These are phyloP conservation scores for Chaitophorus viminalis DNA, from an alignment of 2,888 invertebrate genomes.

Conservation along the genomic window DNA sequence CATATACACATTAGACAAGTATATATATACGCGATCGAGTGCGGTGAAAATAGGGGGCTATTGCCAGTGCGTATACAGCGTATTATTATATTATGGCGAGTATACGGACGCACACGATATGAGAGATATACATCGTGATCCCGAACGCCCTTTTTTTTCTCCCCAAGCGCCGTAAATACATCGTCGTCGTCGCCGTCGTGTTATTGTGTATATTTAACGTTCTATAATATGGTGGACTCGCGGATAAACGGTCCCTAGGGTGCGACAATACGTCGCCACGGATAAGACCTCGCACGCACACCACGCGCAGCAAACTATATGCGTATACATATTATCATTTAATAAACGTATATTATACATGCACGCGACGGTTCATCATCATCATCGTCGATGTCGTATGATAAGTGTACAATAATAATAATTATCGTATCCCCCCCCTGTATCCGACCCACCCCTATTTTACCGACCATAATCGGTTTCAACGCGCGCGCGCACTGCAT, in stretches of 20 bases:
- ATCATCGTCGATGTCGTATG: constrained; percentile 31
- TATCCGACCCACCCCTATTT: no score
- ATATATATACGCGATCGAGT: neutral
- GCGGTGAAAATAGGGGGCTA: neutral
- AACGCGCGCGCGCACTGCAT: neutral
- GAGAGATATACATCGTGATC: constrained; percentile 23
- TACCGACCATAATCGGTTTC: neutral
- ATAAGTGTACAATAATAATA: neutral
- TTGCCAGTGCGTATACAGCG: neutral
- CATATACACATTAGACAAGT: neutral
- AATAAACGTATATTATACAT: neutral
- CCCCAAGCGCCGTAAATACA: neutral
- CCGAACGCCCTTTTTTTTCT: neutral
- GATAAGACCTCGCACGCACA: neutral
- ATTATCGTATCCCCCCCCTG: neutral
- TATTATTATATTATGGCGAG: neutral
- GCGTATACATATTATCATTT: no score
- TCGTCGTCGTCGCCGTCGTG: neutral
- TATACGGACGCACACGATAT: neutral
- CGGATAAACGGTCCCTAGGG: constrained; percentile 38
- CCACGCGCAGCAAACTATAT: neutral
- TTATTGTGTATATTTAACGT: neutral
- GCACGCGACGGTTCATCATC: constrained; percentile 17
- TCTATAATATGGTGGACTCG: constrained; percentile 5
- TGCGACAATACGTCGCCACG: neutral